These are phyloP conservation scores for Pelochelys cantorii DNA, from an alignment of 2,797 vertebrate species.

Conservation along the genomic window DNA sequence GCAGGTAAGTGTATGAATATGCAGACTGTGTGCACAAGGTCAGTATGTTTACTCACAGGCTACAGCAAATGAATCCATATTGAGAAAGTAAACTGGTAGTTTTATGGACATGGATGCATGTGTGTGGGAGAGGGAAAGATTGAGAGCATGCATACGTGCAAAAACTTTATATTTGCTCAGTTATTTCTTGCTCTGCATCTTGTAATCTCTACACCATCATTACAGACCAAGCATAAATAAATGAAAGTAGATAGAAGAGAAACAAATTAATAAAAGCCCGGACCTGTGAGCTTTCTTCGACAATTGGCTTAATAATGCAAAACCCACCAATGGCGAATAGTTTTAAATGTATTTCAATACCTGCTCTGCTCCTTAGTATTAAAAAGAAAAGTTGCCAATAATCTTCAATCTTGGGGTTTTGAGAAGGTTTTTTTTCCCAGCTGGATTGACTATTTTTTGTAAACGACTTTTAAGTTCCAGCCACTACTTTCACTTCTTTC, in stretches of 20 bases:
- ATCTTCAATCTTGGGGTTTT: conserved; percentile 63
- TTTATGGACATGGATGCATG: conserved; percentile 56
- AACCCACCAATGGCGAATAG: conserved; percentile 64
- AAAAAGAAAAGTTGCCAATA: conserved; percentile 72
- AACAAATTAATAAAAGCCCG: conserved; percentile 49
- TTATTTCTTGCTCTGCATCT: conserved; percentile 61
- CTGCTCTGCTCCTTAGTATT: conserved; percentile 57
- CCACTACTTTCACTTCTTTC: conserved; percentile 86
- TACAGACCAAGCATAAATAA: conserved; percentile 42
- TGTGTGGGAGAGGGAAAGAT: conserved; percentile 37
- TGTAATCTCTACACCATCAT: conserved; percentile 60
- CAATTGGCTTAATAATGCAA: conserved; percentile 66
- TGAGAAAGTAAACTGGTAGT: conserved; percentile 67
- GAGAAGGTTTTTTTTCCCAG: conserved; percentile 55
- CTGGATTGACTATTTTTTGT: conserved; percentile 62
- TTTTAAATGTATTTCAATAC: conserved; percentile 54
- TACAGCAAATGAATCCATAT: conserved; percentile 70
- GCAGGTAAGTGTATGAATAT: conserved; percentile 71
- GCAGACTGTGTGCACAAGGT: conserved; percentile 64
- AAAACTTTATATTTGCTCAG: conserved; percentile 74
- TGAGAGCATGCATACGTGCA: conserved; percentile 62
- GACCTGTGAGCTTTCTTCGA: conserved; percentile 61
- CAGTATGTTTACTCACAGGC: conserved; percentile 65
- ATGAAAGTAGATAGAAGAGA: conserved; percentile 56
- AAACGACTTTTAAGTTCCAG: conserved; percentile 82